Conservation (phyloP, 2,888 invertebrate genomes). For the Hirtodrosophila duncani region DNA sequence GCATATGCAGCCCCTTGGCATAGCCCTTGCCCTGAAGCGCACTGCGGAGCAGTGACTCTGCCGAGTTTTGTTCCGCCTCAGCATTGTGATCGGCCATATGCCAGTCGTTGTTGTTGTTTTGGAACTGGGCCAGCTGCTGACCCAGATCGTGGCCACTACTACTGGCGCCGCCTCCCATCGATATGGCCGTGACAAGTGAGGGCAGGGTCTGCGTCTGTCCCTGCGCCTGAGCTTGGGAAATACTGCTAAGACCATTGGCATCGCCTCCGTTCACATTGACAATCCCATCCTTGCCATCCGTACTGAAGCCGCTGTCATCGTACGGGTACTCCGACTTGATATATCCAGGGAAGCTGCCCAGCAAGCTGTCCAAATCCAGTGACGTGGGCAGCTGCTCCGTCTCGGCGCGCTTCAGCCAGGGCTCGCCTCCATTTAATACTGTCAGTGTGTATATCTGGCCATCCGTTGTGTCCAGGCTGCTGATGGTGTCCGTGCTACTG, state of each 20-base stretch:
- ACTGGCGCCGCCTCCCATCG: constrained; percentile 53
- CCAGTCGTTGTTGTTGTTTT: constrained; percentile 90
- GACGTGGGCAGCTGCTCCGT: constrained; percentile 79
- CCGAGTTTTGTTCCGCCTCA: constrained; percentile 79
- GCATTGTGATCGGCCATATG: constrained; percentile 87
- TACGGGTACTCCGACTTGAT: constrained; percentile 88
- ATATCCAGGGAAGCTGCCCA: constrained; percentile 84
- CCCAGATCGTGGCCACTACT: constrained; percentile 60
- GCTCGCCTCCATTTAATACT: constrained; percentile 87
- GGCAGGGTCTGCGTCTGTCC: constrained; percentile 70
- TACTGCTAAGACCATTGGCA: constrained; percentile 57
- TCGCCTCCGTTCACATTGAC: constrained; percentile 51
- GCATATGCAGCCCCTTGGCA: constrained; percentile 77
- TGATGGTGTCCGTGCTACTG: constrained; percentile 66
- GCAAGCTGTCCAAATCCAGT: constrained; percentile 88
- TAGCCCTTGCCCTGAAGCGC: constrained; percentile 89
- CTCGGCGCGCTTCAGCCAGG: constrained; percentile 84
- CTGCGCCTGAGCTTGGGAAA: constrained; percentile 55
- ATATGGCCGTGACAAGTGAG: constrained; percentile 73
- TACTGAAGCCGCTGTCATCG: constrained; percentile 87
- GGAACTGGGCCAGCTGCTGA: constrained; percentile 80
- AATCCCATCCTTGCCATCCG: constrained; percentile 78
- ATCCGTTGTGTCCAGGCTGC: constrained; percentile 82
- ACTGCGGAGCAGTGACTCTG: constrained; percentile 88
- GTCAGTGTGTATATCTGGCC: constrained; percentile 90